Conservation (phyloP, 2,797 vertebrate species). For the Okamejei kenojei region DNA sequence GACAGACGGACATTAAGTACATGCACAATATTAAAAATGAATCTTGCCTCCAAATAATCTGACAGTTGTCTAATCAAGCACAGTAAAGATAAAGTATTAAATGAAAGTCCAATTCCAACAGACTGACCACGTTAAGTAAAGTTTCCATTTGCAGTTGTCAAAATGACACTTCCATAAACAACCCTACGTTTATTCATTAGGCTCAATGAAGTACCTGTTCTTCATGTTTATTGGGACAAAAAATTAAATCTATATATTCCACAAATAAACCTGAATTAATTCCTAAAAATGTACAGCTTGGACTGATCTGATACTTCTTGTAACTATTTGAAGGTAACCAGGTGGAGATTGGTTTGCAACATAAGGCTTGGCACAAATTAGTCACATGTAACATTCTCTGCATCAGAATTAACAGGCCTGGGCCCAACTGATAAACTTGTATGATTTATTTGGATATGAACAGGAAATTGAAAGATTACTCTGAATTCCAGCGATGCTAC, state of each 20-base stretch:
- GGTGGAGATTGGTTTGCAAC: not conserved
- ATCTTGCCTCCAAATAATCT: conserved; percentile 22
- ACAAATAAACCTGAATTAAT: not conserved
- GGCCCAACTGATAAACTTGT: not conserved
- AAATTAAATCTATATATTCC: not conserved
- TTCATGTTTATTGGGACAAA: not conserved
- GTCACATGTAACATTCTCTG: not conserved
- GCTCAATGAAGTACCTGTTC: not conserved
- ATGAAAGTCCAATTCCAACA: not conserved
- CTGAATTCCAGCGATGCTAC: not conserved
- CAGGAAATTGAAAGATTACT: not conserved
- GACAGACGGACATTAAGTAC: not conserved
- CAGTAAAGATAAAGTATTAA: not conserved
- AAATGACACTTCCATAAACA: not conserved
- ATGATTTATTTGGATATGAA: too few species aligned
- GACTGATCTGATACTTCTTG: not conserved
- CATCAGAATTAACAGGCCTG: not conserved
- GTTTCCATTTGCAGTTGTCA: not conserved
- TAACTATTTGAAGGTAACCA: not conserved
- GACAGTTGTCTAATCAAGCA: conserved; percentile 27
- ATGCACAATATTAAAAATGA: conserved; percentile 25
- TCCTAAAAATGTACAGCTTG: not conserved
- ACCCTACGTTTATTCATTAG: not conserved
- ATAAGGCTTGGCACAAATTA: not conserved
- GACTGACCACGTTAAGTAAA: not conserved